Conservation (phyloP, 2,113 vertebrate species). For the Misgurnus anguillicaudatus region DNA sequence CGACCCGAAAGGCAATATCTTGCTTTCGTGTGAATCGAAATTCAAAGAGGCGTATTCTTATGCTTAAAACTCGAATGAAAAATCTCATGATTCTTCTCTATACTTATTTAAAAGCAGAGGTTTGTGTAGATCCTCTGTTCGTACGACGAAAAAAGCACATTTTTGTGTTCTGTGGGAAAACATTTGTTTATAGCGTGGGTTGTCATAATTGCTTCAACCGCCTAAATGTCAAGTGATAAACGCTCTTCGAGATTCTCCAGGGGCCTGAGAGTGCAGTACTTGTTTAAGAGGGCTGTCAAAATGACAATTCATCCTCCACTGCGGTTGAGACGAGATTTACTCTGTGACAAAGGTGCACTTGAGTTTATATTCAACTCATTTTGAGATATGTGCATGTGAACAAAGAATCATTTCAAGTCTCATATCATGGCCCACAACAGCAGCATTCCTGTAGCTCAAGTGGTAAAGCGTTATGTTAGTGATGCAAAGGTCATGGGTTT, state of each 20-base stretch:
- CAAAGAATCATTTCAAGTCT: neutral
- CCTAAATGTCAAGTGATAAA: slow-evolving; percentile 20
- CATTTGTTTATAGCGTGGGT: slow-evolving; percentile 25
- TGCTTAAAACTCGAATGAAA: no score
- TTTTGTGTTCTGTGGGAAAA: slow-evolving; percentile 38
- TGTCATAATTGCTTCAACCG: slow-evolving; percentile 17
- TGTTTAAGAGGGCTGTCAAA: neutral
- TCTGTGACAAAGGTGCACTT: neutral
- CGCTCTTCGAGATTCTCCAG: neutral
- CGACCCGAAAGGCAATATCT: slow-evolving; percentile 17
- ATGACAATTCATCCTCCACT: neutral
- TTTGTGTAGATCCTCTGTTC: neutral
- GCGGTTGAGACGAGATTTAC: neutral
- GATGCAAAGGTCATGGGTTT: no score
- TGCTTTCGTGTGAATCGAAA: neutral
- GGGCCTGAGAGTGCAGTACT: neutral
- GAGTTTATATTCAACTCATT: slow-evolving; percentile 11
- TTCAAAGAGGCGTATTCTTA: neutral
- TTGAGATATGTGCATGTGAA: neutral
- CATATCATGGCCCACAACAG: no score
- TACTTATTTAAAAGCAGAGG: neutral
- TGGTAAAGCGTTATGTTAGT: no score
- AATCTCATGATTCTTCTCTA: no score
- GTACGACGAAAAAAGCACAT: slow-evolving; percentile 16
- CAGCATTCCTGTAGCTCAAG: no score